Evolutionary conservation across 2,797 vertebrate species (phyloP).

Genomic region (Chloroceryle inda): DNA sequence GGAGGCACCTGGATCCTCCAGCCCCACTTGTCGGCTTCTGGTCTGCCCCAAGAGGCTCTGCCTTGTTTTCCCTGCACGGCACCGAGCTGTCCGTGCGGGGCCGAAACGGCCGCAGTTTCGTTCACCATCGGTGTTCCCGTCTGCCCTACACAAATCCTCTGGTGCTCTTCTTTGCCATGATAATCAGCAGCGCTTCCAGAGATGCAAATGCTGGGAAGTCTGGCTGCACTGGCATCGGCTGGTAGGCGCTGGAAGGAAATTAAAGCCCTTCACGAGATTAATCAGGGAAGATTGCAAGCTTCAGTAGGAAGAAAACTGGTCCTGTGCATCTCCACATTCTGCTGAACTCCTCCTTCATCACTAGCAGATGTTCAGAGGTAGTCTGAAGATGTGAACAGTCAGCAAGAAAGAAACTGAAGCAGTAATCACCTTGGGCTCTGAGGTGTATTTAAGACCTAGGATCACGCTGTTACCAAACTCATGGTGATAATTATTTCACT

Average conservation of each 20-base stretch:
- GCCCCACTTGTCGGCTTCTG: background rate
- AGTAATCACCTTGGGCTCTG: background rate
- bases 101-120: background rate
- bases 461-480: slow-evolving; percentile 22
- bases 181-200: background rate
- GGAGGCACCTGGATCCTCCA: background rate
- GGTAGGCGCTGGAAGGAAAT: background rate
- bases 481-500: slow-evolving; percentile 32
- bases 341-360: background rate
- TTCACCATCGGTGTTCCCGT: background rate
- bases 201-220: background rate
- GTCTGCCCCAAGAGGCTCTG: background rate
- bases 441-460: background rate
- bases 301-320: rapidly evolving
- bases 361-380: background rate
- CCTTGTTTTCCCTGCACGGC: rapidly evolving
- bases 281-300: background rate
- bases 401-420: slow-evolving; percentile 6
- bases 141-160: background rate
- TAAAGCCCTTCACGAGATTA: background rate
- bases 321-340: background rate
- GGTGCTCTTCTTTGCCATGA: background rate
- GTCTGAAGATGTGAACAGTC: background rate
- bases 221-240: background rate
- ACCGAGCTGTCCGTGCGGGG: rapidly evolving